Evolutionary conservation across 1,140 invertebrate genomes (phyloP), one percentile per base, ranked within the genome.

Genomic region (Melanaphis sacchari): DNA sequence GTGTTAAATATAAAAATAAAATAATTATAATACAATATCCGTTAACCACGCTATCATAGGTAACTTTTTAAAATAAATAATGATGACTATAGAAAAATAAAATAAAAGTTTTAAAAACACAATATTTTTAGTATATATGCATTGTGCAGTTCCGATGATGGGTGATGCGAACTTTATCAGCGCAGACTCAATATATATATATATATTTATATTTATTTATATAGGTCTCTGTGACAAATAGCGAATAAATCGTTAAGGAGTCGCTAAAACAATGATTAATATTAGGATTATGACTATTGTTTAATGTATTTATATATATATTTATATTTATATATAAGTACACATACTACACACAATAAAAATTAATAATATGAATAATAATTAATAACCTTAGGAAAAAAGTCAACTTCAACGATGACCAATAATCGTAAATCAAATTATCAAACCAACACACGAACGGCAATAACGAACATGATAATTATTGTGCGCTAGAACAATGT

Each of bases 351-450:
- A 40, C 41, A 87, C 11, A 18, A 21, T 87, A 87, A 87, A 15
- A 87, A 87, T 46, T 38, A 46, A 88, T 49, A 88, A 88, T 22
- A 88, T 40, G 9, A 41, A 38, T 89, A 52, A 89, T 89, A 52
- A 52, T 40, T 88, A 88, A 88, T 49, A 88, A 49, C 31, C 87
- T 49, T 46, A 88, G 38, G 46, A 85, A 43, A 41, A 88, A 88
- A 49, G 38, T 89, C 46, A 49, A 38, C 87, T 36, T 38, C 87
- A 52, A 54, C 54, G 54, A 66, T 90, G 88, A 90, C 46, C 49
- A 40, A 91, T 82, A n/a, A 21, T 18, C 43, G n/a, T 82, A 91
- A 91, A 91, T 76, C n/a, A 76, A 92, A 92, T 92, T 92, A 92
- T 52, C 46, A 36, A 92, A 81, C 59, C 91, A 4, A 84, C 76